Percentiles rank a stretch among this genome's conserved stretches.
Conservation (phyloP, 2,113 vertebrate species). For the Penelope pileata region DNA sequence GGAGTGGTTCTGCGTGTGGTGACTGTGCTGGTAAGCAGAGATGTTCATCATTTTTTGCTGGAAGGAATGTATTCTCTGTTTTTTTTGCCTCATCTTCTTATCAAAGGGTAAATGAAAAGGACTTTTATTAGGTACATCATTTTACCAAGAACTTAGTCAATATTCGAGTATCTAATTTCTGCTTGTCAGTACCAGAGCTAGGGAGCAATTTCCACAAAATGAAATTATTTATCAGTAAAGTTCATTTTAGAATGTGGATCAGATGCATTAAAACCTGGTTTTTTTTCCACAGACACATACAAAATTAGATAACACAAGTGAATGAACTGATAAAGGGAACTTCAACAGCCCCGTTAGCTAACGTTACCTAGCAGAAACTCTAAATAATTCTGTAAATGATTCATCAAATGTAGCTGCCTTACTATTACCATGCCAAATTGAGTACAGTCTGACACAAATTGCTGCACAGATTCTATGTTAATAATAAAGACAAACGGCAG, state of each 20-base stretch:
- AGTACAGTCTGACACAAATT: neutral
- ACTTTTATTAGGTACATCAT: conserved; percentile 71
- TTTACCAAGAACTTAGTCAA: conserved; percentile 71
- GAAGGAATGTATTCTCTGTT: conserved; percentile 40
- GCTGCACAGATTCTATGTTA: neutral
- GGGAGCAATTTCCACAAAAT: conserved; percentile 71
- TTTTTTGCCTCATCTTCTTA: conserved; percentile 67
- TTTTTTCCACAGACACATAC: neutral
- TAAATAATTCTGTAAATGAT: neutral
- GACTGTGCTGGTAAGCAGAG: conserved; percentile 90
- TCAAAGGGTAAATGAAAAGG: conserved; percentile 67
- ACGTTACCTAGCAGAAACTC: neutral
- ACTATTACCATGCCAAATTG: neutral
- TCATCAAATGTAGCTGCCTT: neutral
- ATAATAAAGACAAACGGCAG: neutral
- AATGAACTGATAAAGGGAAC: neutral
- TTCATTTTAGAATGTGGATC: conserved; percentile 60
- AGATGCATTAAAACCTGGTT: neutral
- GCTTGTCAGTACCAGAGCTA: conserved; percentile 64
- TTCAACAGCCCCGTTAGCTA: neutral
- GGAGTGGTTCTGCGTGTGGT: conserved; percentile 96
- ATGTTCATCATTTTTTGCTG: neutral
- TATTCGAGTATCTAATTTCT: neutral
- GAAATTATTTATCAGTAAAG: conserved; percentile 71
- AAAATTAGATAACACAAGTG: neutral